These are phyloP conservation scores for Drosophila suzukii DNA, from an alignment of 1,140 invertebrate genomes.

Conservation along the genomic window DNA sequence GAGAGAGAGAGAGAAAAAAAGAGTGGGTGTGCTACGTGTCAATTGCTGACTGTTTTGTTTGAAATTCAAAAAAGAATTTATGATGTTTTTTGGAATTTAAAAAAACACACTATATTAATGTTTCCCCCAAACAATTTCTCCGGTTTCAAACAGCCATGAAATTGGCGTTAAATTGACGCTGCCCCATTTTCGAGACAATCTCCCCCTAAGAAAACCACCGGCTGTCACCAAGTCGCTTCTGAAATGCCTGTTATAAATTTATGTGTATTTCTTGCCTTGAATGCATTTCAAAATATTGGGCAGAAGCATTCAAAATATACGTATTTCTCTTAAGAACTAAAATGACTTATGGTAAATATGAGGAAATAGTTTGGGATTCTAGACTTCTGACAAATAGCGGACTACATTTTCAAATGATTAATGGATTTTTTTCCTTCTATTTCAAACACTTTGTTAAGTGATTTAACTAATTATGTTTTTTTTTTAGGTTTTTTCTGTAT, in stretches of 20 bases:
- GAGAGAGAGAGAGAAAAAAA: slow-evolving; percentile 4
- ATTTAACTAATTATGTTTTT: slow-evolving; percentile 22
- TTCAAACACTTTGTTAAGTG: slow-evolving; percentile 13
- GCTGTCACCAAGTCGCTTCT: slow-evolving; percentile 39
- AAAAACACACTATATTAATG: slow-evolving; percentile 21
- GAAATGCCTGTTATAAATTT: slow-evolving; percentile 56
- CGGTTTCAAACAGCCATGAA: slow-evolving; percentile 32
- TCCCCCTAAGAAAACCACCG: slow-evolving; percentile 14
- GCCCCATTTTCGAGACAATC: slow-evolving; percentile 13
- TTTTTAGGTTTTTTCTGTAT: neutral
- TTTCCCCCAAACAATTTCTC: slow-evolving; percentile 46
- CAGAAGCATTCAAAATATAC: slow-evolving; percentile 21
- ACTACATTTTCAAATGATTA: slow-evolving; percentile 31
- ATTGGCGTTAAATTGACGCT: slow-evolving; percentile 49
- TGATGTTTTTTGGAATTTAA: slow-evolving; percentile 48
- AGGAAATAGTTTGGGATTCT: slow-evolving; percentile 9
- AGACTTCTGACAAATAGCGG: slow-evolving; percentile 26
- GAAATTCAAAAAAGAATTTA: slow-evolving; percentile 38
- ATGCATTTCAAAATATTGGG: slow-evolving; percentile 43
- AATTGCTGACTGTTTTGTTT: slow-evolving; percentile 40
- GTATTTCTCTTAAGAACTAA: slow-evolving; percentile 24
- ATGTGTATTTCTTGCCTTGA: slow-evolving; percentile 64
- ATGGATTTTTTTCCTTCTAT: slow-evolving; percentile 20
- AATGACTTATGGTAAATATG: slow-evolving; percentile 20
- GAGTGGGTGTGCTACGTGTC: slow-evolving; percentile 15